These are phyloP conservation scores for Rhodeus uyekii DNA, from an alignment of 2,797 vertebrate genomes.

Conservation along the genomic window DNA sequence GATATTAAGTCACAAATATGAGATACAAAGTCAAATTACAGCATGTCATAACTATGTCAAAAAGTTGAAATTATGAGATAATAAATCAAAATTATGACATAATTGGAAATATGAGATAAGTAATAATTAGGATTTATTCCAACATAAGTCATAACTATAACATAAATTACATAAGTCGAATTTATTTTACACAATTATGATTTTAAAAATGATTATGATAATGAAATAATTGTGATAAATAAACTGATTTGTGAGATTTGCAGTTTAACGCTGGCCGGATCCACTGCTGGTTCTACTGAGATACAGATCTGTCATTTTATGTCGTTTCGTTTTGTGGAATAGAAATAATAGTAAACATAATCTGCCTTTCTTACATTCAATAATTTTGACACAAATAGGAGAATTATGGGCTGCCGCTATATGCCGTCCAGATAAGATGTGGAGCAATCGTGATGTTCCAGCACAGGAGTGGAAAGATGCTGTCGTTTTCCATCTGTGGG, in stretches of 20 bases:
- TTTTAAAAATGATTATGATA: no score
- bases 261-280: constrained; percentile 21
- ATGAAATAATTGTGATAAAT: no score
- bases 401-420: neutral
- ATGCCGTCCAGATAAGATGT: constrained; percentile 25
- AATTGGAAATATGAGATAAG: neutral
- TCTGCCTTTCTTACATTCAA: neutral
- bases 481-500: neutral
- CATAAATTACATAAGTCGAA: neutral
- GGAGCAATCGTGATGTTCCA: constrained; percentile 19
- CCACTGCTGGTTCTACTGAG: constrained; percentile 33
- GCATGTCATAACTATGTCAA: neutral
- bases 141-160: neutral
- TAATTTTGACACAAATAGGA: neutral
- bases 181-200: neutral
- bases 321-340: neutral
- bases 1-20: no score
- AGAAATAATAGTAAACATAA: neutral
- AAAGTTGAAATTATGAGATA: neutral
- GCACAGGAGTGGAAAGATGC: neutral
- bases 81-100: neutral
- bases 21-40: no score
- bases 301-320: neutral
- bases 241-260: constrained; percentile 53
- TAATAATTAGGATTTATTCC: neutral